Evolutionary conservation across 1,140 invertebrate species (phyloP).

Genomic region (Carposina sasakii): DNA sequence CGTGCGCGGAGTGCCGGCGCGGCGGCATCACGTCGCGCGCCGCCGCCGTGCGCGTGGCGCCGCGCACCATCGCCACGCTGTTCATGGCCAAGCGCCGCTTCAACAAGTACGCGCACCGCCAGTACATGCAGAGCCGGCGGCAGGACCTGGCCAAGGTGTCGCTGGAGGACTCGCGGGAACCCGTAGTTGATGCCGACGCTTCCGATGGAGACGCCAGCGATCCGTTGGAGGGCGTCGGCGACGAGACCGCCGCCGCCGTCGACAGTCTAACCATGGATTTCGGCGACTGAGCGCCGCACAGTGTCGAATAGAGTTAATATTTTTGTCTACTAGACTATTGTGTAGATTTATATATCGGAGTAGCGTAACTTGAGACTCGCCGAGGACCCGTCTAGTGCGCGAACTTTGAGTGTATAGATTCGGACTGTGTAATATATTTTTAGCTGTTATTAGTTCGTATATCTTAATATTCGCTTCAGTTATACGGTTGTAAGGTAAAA

Average conservation of each 20-base stretch:
- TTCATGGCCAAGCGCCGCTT: slow-evolving; percentile 68
- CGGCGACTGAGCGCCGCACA: neutral
- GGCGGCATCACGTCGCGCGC: slow-evolving; percentile 64
- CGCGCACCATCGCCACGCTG: slow-evolving; percentile 62
- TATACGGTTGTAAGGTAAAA: slow-evolving; percentile 50
- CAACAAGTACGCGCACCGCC: slow-evolving; percentile 68
- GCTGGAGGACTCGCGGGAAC: slow-evolving; percentile 14
- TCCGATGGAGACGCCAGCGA: slow-evolving; percentile 6
- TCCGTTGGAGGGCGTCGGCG: neutral
- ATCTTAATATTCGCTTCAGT: slow-evolving; percentile 57
- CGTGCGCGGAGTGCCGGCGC: slow-evolving; percentile 63
- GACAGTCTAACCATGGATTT: neutral
- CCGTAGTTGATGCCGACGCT: slow-evolving; percentile 10
- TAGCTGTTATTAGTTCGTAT: no score
- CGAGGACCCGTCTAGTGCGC: neutral
- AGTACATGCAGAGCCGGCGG: slow-evolving; percentile 48
- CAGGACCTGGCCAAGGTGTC: slow-evolving; percentile 14
- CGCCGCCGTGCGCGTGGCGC: slow-evolving; percentile 58
- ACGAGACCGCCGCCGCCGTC: slow-evolving; percentile 10
- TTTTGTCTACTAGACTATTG: neutral
- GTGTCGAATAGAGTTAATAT: neutral
- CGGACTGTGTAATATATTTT: slow-evolving; percentile 41
- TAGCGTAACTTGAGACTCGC: neutral
- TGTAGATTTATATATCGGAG: neutral
- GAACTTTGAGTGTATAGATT: slow-evolving; percentile 9